A percentile compares a stretch with the other conserved stretches of the same genome.
phyloP scores from a whole-genome alignment of 1,140 invertebrate genomes.

The Lethocerus indicus region DNA sequence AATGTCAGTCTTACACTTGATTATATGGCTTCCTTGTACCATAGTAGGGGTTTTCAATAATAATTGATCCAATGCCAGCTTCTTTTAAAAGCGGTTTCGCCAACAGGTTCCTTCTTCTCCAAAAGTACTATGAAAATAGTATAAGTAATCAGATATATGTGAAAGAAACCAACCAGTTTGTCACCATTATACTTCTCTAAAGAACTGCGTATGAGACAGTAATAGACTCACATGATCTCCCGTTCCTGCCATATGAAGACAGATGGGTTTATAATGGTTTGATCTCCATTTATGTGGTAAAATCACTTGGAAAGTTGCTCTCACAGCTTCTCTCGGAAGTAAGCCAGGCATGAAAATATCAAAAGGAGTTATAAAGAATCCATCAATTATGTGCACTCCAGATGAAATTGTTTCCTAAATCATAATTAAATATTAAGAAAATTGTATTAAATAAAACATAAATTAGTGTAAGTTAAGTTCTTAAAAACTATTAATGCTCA shows the following conservation, averaged over 20 bases:
- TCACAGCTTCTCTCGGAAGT: conserved; percentile 65
- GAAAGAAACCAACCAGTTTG: background rate
- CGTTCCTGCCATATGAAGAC: conserved; percentile 90
- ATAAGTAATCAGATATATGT: conserved; percentile 9
- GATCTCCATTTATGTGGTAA: conserved; percentile 65
- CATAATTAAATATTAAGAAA: no score
- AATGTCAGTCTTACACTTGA: conserved; percentile 54
- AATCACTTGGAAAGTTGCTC: conserved; percentile 68
- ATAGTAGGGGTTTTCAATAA: conserved; percentile 97
- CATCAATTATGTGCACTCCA: conserved; percentile 65
- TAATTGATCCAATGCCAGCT: conserved; percentile 77
- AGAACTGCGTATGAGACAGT: no score
- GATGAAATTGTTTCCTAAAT: no score
- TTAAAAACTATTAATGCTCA: no score
- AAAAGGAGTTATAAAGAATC: conserved; percentile 77
- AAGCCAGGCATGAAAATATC: conserved; percentile 66
- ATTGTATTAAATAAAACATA: no score
- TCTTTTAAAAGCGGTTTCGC: conserved; percentile 82
- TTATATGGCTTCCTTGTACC: conserved; percentile 79
- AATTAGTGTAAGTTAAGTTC: no score
- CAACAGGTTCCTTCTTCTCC: conserved; percentile 74
- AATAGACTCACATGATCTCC: conserved; percentile 95
- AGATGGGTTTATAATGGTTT: conserved; percentile 58
- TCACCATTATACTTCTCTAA: no score
- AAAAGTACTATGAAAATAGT: conserved; percentile 58